These are phyloP conservation scores for Campylomormyrus numenius DNA, from an alignment of 2,113 vertebrate species.

Conservation along the genomic window DNA sequence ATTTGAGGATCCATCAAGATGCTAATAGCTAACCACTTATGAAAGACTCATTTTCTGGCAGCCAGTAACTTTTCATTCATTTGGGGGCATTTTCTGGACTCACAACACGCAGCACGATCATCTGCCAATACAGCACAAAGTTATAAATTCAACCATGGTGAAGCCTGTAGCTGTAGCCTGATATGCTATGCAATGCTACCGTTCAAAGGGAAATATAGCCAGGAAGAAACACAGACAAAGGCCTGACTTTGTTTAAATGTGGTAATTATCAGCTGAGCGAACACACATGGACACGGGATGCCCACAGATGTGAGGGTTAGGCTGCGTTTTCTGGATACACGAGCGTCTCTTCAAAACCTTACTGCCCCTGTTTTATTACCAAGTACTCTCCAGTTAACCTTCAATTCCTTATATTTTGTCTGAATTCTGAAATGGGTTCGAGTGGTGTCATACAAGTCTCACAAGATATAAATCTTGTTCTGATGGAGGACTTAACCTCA, in stretches of 20 bases:
- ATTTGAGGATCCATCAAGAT: background rate
- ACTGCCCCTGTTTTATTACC: background rate
- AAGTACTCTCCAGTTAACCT: background rate
- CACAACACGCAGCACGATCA: background rate
- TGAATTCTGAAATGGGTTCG: background rate
- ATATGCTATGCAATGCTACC: background rate
- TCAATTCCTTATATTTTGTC: background rate
- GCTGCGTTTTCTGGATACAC: background rate
- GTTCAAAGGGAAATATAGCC: background rate
- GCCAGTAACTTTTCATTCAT: background rate
- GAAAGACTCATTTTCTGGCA: background rate
- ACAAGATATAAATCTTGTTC: background rate
- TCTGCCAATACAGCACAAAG: background rate
- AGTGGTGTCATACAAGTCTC: background rate
- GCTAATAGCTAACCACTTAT: background rate
- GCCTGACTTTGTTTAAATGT: background rate
- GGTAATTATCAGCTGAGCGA: background rate
- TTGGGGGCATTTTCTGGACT: background rate
- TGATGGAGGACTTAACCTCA: slow-evolving; percentile 6
- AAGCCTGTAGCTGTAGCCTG: background rate
- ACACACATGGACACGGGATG: background rate
- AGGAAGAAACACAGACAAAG: background rate
- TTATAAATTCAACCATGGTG: background rate
- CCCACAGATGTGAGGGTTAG: background rate
- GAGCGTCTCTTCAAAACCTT: background rate